Conservation (phyloP, 2,888 invertebrate genomes). For the Tupiocoris notatus region DNA sequence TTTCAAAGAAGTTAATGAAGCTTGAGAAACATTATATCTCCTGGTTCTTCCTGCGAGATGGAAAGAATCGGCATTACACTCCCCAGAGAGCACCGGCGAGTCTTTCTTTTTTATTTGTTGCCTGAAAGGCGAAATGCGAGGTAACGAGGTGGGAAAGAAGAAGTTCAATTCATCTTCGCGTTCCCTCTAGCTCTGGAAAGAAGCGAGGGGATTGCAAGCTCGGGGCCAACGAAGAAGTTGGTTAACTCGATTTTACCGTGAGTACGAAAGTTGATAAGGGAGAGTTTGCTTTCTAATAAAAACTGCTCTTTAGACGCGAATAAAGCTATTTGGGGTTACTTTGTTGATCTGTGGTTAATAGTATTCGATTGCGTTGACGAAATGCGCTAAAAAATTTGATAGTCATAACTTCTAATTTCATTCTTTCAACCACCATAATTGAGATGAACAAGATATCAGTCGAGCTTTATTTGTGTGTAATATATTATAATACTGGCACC, state of each 20-base stretch:
- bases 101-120: conserved; percentile 14
- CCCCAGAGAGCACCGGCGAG: conserved; percentile 25
- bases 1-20: conserved; percentile 36
- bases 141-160: neutral
- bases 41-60: conserved; percentile 7
- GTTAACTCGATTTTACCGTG: neutral
- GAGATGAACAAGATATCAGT: too few species aligned
- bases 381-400: too few species aligned
- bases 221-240: neutral
- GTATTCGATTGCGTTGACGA: too few species aligned
- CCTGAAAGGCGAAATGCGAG: neutral
- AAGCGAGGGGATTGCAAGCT: neutral
- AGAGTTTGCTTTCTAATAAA: neutral
- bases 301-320: neutral
- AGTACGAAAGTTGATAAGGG: neutral
- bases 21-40: conserved; percentile 38
- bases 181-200: neutral
- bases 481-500: too few species aligned
- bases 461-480: too few species aligned
- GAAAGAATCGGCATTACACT: conserved; percentile 34
- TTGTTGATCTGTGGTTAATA: too few species aligned
- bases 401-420: too few species aligned
- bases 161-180: neutral
- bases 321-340: too few species aligned
- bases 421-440: too few species aligned